Evolutionary conservation across 2,113 vertebrate species (phyloP).

Genomic region (Morone chrysops): DNA sequence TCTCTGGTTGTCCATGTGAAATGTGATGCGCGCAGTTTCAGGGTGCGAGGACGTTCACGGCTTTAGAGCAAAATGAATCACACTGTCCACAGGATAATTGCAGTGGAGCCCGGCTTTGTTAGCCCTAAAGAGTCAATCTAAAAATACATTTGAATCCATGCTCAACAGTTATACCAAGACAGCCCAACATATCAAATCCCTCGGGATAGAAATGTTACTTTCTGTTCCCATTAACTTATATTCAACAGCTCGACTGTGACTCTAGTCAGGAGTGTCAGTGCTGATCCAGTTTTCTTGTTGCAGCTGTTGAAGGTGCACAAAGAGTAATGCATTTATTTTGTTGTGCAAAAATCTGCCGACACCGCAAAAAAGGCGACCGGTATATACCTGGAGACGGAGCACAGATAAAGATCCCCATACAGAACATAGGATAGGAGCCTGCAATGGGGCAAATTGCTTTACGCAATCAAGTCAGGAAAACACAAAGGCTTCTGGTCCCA

Average conservation of each 20-base stretch:
- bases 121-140: background rate
- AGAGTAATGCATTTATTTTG: background rate
- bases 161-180: background rate
- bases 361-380: slow-evolving; percentile 40
- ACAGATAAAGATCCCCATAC: background rate
- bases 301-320: background rate
- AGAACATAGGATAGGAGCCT: background rate
- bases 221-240: background rate
- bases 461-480: background rate
- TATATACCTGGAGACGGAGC: slow-evolving; percentile 42
- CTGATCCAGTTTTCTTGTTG: background rate
- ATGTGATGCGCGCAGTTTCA: slow-evolving; percentile 64
- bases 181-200: background rate
- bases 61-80: slow-evolving; percentile 44
- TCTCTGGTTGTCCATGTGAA: slow-evolving; percentile 13
- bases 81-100: background rate
- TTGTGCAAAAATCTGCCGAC: slow-evolving; percentile 35
- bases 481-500: background rate
- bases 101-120: background rate
- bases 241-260: slow-evolving; percentile 42
- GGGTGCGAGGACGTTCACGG: slow-evolving; percentile 66
- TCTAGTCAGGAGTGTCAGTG: background rate
- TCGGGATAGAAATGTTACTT: background rate
- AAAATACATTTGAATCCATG: background rate
- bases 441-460: background rate